Evolutionary conservation across 2,797 vertebrate species (phyloP).

Genomic region (Danio tinwini): DNA sequence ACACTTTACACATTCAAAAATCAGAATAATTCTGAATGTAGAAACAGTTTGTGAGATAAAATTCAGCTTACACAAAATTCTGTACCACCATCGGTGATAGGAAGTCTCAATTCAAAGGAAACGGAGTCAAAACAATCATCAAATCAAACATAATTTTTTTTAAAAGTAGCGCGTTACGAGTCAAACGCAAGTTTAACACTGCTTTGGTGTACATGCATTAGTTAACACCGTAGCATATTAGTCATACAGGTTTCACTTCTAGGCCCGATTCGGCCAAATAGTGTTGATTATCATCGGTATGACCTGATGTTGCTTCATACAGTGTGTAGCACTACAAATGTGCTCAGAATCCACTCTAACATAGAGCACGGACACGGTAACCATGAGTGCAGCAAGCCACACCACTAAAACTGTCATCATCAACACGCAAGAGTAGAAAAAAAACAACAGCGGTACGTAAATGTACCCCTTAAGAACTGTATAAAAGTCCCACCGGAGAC

Average conservation of each 20-base stretch:
- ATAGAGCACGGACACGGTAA: conserved; percentile 90
- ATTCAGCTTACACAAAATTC: conserved; percentile 11
- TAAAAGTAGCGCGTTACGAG: conserved; percentile 14
- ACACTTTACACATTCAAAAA: conserved; percentile 5
- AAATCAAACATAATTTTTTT: neutral
- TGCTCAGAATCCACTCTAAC: conserved; percentile 96
- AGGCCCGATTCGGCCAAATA: conserved; percentile 2
- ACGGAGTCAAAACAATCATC: conserved; percentile 4
- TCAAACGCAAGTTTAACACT: conserved; percentile 49
- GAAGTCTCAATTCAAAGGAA: conserved; percentile 15
- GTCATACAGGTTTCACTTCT: conserved; percentile 16
- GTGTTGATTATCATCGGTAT: conserved; percentile 53
- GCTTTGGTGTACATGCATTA: conserved; percentile 49
- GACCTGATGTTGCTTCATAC: conserved; percentile 55
- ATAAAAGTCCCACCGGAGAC: conserved; percentile 40
- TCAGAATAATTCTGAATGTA: conserved; percentile 3
- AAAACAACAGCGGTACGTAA: conserved; percentile 24
- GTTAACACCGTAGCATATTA: conserved; percentile 34
- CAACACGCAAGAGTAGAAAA: conserved; percentile 56
- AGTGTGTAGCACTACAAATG: conserved; percentile 86
- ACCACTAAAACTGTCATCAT: conserved; percentile 68
- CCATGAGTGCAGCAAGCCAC: conserved; percentile 76
- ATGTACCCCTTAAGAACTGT: conserved; percentile 40
- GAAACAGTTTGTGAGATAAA: conserved; percentile 15
- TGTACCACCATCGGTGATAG: conserved; percentile 25